Conservation (phyloP, 2,113 vertebrate species). For the Colius striatus region DNA sequence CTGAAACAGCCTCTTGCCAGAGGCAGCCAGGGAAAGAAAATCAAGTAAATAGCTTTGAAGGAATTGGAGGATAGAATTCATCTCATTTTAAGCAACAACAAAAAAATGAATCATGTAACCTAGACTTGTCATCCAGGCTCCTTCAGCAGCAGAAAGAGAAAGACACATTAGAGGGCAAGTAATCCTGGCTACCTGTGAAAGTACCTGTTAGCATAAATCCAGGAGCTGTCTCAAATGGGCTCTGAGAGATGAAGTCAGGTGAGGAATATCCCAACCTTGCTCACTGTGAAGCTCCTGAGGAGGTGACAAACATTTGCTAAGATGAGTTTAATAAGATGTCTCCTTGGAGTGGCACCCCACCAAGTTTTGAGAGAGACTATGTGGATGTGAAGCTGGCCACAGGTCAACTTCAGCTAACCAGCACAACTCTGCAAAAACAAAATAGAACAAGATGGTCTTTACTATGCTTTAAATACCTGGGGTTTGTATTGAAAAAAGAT, state of each 20-base stretch:
- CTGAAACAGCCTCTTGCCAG: not conserved
- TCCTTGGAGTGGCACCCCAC: not conserved
- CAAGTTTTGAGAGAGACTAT: not conserved
- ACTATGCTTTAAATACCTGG: slow-evolving; percentile 15
- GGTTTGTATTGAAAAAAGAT: accelerated
- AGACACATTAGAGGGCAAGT: not conserved
- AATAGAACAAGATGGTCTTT: not conserved
- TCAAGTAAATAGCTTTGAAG: slow-evolving; percentile 25
- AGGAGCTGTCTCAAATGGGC: not conserved
- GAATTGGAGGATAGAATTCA: not conserved
- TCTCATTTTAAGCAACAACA: not conserved
- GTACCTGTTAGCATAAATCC: not conserved
- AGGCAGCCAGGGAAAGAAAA: not conserved
- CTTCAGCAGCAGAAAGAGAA: not conserved
- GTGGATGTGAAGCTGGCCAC: not conserved
- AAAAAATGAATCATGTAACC: not conserved
- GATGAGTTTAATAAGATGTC: not conserved
- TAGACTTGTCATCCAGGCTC: not conserved
- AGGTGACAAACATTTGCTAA: not conserved
- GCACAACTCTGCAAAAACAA: not conserved
- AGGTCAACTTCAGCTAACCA: not conserved
- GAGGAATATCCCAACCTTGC: not conserved
- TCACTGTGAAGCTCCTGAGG: not conserved
- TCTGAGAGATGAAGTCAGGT: not conserved
- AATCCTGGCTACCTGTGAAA: not conserved